Percentiles rank a stretch among this genome's conserved stretches.
phyloP scores from a whole-genome alignment of 2,113 vertebrate species.

The Addax nasomaculatus region DNA sequence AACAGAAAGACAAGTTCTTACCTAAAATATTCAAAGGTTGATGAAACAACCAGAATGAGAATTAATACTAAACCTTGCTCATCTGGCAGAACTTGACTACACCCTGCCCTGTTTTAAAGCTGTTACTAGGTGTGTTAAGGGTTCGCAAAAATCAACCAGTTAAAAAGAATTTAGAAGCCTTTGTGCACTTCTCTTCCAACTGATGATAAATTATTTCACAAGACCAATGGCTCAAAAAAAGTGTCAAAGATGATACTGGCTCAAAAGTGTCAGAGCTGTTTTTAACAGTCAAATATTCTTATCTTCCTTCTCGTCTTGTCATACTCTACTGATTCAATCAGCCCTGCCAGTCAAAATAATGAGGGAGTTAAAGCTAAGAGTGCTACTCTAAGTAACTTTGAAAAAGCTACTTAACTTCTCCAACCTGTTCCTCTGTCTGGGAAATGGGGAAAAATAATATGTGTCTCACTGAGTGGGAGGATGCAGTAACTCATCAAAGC shows the following conservation, averaged over 20 bases:
- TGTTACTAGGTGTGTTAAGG: background rate
- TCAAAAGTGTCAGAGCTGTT: background rate
- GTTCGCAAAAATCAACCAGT: background rate
- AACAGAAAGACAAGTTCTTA: background rate
- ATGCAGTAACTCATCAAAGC: background rate
- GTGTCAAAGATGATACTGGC: background rate
- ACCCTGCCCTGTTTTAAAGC: background rate
- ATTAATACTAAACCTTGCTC: background rate
- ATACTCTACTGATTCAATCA: background rate
- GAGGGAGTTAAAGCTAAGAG: background rate
- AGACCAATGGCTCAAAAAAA: background rate
- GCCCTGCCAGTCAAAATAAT: background rate
- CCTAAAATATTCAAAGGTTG: background rate
- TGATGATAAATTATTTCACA: background rate
- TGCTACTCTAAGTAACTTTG: background rate
- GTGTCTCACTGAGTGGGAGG: background rate
- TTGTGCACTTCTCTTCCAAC: background rate
- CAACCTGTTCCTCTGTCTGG: background rate
- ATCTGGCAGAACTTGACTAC: background rate
- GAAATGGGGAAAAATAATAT: background rate
- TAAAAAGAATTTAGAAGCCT: background rate
- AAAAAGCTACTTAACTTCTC: background rate
- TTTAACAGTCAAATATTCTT: background rate
- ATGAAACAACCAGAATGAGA: background rate
- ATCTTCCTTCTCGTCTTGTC: background rate